Conservation (phyloP, 2,113 vertebrate species). For the Mus pahari region DNA sequence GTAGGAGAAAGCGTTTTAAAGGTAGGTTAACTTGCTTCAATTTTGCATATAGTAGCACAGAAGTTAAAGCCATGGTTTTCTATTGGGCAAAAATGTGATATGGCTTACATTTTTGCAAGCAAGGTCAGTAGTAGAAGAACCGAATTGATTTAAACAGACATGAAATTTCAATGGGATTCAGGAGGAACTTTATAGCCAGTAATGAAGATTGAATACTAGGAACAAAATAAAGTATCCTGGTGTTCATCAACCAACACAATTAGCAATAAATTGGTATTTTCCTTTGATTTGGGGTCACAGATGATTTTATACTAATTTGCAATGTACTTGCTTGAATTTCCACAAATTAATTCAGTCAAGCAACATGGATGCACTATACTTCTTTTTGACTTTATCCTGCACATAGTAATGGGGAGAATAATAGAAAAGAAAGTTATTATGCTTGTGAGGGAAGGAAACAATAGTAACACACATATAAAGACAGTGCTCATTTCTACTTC, state of each 20-base stretch:
- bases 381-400: neutral
- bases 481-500: neutral
- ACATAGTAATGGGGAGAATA: neutral
- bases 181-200: neutral
- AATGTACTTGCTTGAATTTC: too few species aligned
- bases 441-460: neutral
- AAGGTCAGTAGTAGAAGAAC: neutral
- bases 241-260: neutral
- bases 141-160: neutral
- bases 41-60: neutral
- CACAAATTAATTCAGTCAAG: neutral
- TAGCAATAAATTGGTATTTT: neutral
- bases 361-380: neutral
- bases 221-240: neutral
- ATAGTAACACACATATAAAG: neutral
- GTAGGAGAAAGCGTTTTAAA: neutral
- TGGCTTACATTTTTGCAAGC: neutral
- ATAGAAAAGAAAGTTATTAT: neutral
- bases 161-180: neutral
- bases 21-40: neutral
- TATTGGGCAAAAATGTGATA: neutral
- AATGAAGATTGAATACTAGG: neutral
- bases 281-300: neutral
- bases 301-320: neutral
- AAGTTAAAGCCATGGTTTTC: neutral